Conservation (phyloP, 2,888 invertebrate species). For the Andrena bicolor region DNA sequence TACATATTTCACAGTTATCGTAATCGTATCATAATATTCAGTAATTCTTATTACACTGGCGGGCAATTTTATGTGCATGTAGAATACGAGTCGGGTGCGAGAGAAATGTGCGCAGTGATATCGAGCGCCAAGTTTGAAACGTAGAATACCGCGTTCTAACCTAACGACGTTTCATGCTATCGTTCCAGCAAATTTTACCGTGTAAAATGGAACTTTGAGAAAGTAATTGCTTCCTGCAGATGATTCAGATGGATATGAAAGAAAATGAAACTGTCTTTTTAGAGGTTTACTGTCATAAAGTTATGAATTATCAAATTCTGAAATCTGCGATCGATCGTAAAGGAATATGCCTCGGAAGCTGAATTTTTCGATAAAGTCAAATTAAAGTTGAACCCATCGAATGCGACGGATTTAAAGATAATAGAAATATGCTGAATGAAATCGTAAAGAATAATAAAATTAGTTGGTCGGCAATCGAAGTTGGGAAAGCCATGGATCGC, state of each 20-base stretch:
- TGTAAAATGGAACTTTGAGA: neutral
- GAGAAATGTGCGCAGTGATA: constrained; percentile 7
- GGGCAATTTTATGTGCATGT: constrained; percentile 4
- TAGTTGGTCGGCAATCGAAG: constrained; percentile 38
- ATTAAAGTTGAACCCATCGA: neutral
- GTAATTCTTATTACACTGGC: constrained; percentile 22
- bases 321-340: neutral
- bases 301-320: neutral
- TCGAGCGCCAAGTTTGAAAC: constrained; percentile 39
- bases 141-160: neutral
- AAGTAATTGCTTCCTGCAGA: neutral
- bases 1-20: neutral
- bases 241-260: neutral
- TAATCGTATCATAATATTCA: constrained; percentile 18
- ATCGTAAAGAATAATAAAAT: constrained; percentile 31
- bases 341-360: neutral
- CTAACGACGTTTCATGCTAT: neutral
- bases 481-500: constrained; percentile 43
- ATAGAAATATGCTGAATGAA: neutral
- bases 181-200: neutral
- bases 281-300: neutral
- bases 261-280: neutral
- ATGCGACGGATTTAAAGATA: neutral
- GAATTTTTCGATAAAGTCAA: neutral
- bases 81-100: constrained; percentile 15